These are phyloP conservation scores for Microtus montanus DNA, from an alignment of 2,113 vertebrate species.

Conservation along the genomic window DNA sequence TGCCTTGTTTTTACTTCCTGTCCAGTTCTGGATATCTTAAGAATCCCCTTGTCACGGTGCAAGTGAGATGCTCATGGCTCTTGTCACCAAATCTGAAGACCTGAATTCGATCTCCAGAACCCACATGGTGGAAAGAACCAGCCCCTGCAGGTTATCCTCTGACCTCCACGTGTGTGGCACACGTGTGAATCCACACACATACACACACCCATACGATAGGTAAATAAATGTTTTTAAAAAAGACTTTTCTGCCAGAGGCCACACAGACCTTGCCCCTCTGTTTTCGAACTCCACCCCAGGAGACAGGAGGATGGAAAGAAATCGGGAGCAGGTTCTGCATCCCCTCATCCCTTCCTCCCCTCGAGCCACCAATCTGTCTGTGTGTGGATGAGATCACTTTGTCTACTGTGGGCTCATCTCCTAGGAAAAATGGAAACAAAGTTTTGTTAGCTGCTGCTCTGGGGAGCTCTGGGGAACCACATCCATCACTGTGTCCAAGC, in stretches of 20 bases:
- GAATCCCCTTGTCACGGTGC: neutral
- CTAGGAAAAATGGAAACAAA: constrained; percentile 30
- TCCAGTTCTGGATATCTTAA: too few species aligned
- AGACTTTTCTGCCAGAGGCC: neutral
- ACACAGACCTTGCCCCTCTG: neutral
- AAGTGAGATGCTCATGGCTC: too few species aligned
- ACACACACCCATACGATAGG: neutral
- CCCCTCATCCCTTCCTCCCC: neutral
- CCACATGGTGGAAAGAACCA: too few species aligned
- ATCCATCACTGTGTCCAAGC: neutral
- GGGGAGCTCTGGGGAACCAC: neutral
- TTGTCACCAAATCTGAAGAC: too few species aligned
- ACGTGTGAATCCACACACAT: neutral
- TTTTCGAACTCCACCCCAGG: neutral
- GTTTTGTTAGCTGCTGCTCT: neutral
- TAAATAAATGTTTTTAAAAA: neutral
- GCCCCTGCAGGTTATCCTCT: too few species aligned
- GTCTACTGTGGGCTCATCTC: neutral
- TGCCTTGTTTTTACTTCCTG: neutral
- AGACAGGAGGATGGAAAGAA: neutral
- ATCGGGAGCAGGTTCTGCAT: neutral
- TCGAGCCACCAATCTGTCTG: neutral
- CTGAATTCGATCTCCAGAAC: too few species aligned
- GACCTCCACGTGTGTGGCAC: neutral
- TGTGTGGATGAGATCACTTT: neutral